Percentiles rank a stretch among this genome's conserved stretches.
These are phyloP conservation scores for Bubo scandiacus DNA, from an alignment of 2,113 vertebrate species.

Conservation along the genomic window DNA sequence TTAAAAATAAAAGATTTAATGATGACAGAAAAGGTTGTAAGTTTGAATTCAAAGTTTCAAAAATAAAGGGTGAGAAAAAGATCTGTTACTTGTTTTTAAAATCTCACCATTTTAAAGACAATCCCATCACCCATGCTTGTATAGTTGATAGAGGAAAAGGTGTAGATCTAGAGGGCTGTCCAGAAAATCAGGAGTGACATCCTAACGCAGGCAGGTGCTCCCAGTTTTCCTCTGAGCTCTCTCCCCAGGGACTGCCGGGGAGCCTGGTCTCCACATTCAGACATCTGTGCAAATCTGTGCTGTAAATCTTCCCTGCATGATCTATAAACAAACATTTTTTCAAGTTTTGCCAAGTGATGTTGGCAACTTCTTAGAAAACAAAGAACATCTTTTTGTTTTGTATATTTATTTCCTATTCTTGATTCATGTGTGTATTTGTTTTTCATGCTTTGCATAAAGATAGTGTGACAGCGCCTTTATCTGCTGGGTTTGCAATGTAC, in stretches of 20 bases:
- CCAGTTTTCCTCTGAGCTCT: neutral
- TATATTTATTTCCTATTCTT: neutral
- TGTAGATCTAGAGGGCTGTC: rapidly evolving
- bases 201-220: neutral
- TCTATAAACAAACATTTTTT: neutral
- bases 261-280: neutral
- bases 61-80: neutral
- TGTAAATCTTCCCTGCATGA: neutral
- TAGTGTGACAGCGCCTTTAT: neutral
- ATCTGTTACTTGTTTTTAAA: neutral
- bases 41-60: neutral
- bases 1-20: neutral
- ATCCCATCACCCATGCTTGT: neutral
- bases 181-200: neutral
- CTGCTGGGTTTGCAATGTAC: neutral
- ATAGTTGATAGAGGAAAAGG: rapidly evolving
- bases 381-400: neutral
- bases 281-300: neutral
- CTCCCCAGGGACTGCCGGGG: neutral
- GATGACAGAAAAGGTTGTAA: neutral
- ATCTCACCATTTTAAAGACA: neutral
- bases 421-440: neutral
- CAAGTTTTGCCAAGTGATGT: neutral
- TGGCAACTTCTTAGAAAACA: neutral
- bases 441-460: neutral